Evolutionary conservation across 2,797 vertebrate genomes (phyloP), one percentile per base, ranked within the genome.

Genomic region (Darevskia mixta): DNA sequence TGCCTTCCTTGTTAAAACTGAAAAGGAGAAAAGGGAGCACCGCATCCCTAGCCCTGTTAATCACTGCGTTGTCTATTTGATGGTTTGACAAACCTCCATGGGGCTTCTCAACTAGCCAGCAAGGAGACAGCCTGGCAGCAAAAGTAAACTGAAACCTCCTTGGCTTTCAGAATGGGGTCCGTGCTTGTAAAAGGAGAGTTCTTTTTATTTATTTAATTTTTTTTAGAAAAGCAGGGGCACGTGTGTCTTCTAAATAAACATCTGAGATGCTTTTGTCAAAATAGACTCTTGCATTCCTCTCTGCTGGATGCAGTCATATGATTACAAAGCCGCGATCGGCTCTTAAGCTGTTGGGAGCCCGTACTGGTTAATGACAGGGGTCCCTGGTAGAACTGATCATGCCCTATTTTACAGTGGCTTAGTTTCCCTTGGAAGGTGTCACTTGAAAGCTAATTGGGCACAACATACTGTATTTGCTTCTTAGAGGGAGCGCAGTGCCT

Each of bases 41-140:
- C 94, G 77, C 91, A 80, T 94, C 94, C 94, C 96, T 95, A 91
- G 93, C 90, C 87, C 95, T 94, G 94, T 95, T 95, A 95, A 96
- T 97, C 97, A 95, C 93, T 91, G 49, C 71, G 94, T 95, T 92
- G 95, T 96, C 94, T 96, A 94, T 95, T 96, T 94, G 95, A 92
- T 97, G 97, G 97, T 97, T 97, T 96, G 96, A 96, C 95, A 96
- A 35, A 96, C 96, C 97, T 96, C 94, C 29, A 89, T 71, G 94
- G 85, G 94, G 93, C 97, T 91, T 95, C 95, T 97, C 92, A 2
- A 95, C 96, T 96, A 95, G 94, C 93, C 6, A 55, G 73, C 43
- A n/a, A 91, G 93, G 95, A 98, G 97, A 97, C 98, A 97, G 97
- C 85, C 97, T 97, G 98, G 97, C 98, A 97, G 96, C 94, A 38